Evolutionary conservation across 2,797 vertebrate genomes (phyloP), one percentile per base, ranked within the genome.

Genomic region (Sebastes melanostomus): DNA sequence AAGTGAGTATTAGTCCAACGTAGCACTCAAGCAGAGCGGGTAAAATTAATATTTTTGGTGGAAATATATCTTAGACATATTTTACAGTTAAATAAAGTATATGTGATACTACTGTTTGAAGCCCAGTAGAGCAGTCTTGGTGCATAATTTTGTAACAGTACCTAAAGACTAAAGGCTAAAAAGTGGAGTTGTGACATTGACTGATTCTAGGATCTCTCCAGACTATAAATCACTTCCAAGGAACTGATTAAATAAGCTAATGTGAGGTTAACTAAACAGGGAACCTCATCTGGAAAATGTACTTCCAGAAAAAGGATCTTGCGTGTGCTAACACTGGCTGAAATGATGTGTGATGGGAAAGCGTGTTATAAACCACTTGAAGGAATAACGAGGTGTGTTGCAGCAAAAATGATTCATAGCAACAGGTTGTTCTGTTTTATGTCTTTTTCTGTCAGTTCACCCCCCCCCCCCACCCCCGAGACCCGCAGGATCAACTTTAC

Each of bases 221-320:
- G 60, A 73, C 75, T 75, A 36, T 9, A 29, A 67, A 67, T 13
- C 34, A 16, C n/a, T 30, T 76, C 22, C 55, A 65, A 68, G 42
- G 13, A 30, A 25, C 24, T 29, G 59, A 77, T 66, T 42, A 59
- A 59, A 12, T 38, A 69, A 59, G 1, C 50, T 29, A 18, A 54
- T 8, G 9, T 54, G 52, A 55, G 1, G 58, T 87, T 72, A 82
- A 58, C 24, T 66, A 77, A 88, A 85, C 71, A 56, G 14, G 16
- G 60, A 80, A 29, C 30, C 65, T 77, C 29, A 36, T 83, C 63
- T 79, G 88, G 74, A 71, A 60, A 86, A 78, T 77, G 76, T 84
- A 32, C 30, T n/a, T 66, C 32, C 75, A 81, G 32, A 36, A 59
- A 72, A 58, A 63, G 29, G 52, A 36, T 30, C 32, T 29, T 18